Evolutionary conservation across 2,888 invertebrate species (phyloP), one percentile per base, ranked within the genome.

Genomic region (Ornithoptera alexandrae): DNA sequence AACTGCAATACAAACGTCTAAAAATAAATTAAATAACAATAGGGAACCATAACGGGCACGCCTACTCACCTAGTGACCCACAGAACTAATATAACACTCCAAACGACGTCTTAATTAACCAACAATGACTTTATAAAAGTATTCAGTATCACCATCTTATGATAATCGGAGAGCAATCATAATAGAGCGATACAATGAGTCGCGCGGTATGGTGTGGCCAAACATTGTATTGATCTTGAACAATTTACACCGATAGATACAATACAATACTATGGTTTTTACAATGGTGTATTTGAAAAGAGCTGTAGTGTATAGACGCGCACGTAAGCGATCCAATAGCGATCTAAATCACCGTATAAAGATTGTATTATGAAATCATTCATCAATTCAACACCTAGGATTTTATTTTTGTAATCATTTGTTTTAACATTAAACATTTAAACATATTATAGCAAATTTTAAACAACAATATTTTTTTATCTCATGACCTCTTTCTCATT

Each of bases 41-140:
- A 79, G 79, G 75, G 74, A 76, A 77, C 78, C 76, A 72, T 77
- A 81, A 81, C 79, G 74, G 77, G 74, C 82, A 84, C 86, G 77
- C 85, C 88, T 77, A 86, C 84, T 82, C 78, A 77, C 87, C 82
- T 77, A 78, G 78, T 88, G 83, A 86, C 87, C 85, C 79, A 86
- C 66, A 84, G 83, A 82, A 82, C 81, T 77, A 85, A 86, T 86
- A 83, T 80, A 84, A 84, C 74, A 81, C 77, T 78, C 76, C 74
- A 79, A 83, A 80, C 78, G 76, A 84, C 78, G 75, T 80, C 84
- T 86, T 86, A 87, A 90, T 90, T 90, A 87, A 77, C 80, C 76
- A 83, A 86, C 85, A 87, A 87, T 84, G 81, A 83, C 79, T 80
- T 77, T 78, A 85, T 81, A 85, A 84, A 86, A 81, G 79, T 80